These are phyloP conservation scores for Operophtera brumata DNA, from an alignment of 2,888 invertebrate genomes.

Conservation along the genomic window DNA sequence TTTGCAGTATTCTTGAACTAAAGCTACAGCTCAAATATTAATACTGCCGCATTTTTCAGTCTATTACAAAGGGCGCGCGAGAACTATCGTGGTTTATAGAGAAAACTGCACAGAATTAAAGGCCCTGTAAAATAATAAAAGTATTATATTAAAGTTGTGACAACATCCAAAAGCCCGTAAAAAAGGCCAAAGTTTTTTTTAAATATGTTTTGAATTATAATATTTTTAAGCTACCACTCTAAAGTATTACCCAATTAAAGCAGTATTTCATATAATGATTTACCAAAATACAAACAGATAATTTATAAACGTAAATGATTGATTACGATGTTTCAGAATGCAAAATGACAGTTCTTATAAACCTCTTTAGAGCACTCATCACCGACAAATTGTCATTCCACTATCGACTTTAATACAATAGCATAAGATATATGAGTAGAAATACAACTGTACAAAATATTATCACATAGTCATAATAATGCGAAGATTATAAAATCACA, in stretches of 20 bases:
- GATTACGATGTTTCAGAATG: not conserved
- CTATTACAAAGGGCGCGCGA: too few species aligned
- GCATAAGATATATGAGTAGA: conserved; percentile 13
- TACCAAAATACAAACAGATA: not conserved
- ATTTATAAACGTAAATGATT: conserved; percentile 5
- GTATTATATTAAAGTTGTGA: too few species aligned
- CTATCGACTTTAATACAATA: conserved; percentile 9
- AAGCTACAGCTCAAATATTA: not conserved
- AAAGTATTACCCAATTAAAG: too few species aligned
- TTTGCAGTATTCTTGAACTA: not conserved
- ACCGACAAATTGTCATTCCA: conserved; percentile 18
- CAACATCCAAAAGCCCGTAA: too few species aligned
- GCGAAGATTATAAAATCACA: conserved; percentile 16
- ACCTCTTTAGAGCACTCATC: conserved; percentile 12
- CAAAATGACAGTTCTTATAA: not conserved
- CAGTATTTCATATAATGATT: not conserved
- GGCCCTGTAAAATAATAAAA: too few species aligned
- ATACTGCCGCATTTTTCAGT: too few species aligned
- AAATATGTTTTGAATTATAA: not conserved
- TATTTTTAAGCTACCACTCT: not conserved
- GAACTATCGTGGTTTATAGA: too few species aligned
- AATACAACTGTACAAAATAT: conserved; percentile 25
- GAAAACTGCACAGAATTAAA: too few species aligned
- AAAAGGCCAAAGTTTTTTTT: too few species aligned
- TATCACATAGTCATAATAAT: conserved; percentile 26